phyloP scores from a whole-genome alignment of 2,113 vertebrate species.

The Zosterops pallidus region DNA sequence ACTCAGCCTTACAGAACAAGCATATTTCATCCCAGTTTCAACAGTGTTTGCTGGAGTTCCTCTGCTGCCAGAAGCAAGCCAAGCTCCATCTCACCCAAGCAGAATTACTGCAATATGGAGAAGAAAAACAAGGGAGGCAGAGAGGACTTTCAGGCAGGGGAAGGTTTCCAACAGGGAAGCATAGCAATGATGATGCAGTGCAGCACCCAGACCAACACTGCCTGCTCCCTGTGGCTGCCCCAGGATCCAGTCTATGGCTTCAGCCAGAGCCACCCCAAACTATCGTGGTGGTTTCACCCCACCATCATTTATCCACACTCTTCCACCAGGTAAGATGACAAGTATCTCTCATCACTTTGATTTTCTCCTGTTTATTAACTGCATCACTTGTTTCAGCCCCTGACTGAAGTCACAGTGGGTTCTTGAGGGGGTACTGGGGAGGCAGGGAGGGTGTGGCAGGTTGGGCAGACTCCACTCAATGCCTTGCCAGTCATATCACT shows the following conservation, averaged over 20 bases:
- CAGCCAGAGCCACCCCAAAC: neutral
- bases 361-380: neutral
- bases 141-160: neutral
- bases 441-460: neutral
- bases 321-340: neutral
- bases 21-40: neutral
- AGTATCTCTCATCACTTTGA: neutral
- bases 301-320: neutral
- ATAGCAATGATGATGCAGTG: neutral
- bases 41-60: neutral
- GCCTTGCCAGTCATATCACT: rapidly evolving
- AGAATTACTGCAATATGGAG: neutral
- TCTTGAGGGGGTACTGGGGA: neutral
- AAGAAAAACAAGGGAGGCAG: neutral
- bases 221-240: neutral
- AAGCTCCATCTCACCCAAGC: neutral
- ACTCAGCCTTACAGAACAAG: neutral
- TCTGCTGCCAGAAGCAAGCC: neutral
- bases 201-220: neutral
- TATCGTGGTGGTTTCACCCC: neutral
- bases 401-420: neutral
- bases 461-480: neutral
- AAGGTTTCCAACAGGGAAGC: neutral
- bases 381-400: neutral
- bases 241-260: neutral